Percentiles rank a stretch among this genome's conserved stretches.
Conservation (phyloP, 2,797 vertebrate genomes). For the Protonibea diacanthus region DNA sequence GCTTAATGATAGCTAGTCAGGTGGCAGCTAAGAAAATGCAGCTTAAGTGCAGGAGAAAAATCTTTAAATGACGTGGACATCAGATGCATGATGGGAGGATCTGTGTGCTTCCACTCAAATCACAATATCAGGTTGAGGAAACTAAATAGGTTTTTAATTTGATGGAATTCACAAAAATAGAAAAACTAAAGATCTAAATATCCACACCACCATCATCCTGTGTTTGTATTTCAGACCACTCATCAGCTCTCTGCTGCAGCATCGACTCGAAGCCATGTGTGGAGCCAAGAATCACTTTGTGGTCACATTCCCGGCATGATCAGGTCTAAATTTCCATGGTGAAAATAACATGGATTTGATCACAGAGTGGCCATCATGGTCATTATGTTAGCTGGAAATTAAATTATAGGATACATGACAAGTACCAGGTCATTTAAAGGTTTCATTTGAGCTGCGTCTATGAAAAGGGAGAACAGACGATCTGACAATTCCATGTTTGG, state of each 20-base stretch:
- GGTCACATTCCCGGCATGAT: conserved; percentile 4
- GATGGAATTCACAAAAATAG: no score
- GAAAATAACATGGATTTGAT: conserved; percentile 29
- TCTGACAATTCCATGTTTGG: conserved; percentile 13
- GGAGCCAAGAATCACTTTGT: conserved; percentile 12
- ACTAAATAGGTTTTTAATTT: no score
- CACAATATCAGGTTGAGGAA: no score
- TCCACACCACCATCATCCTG: not conserved
- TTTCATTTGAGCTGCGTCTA: not conserved
- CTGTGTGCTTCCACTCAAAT: no score
- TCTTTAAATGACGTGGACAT: not conserved
- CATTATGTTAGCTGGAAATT: conserved; percentile 17
- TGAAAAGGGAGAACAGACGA: conserved; percentile 17
- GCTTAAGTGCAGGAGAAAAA: no score
- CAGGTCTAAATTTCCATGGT: conserved; percentile 16
- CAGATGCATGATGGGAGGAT: no score
- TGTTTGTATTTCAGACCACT: conserved; percentile 12
- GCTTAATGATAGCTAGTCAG: not conserved
- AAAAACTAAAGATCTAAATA: no score
- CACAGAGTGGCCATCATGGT: conserved; percentile 13
- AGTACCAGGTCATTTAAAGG: conserved; percentile 12
- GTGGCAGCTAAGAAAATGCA: not conserved
- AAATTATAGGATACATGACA: conserved; percentile 37
- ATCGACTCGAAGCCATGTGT: not conserved
- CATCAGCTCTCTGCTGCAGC: not conserved